Conservation (phyloP, 2,113 vertebrate species). For the Lasiurus borealis region DNA sequence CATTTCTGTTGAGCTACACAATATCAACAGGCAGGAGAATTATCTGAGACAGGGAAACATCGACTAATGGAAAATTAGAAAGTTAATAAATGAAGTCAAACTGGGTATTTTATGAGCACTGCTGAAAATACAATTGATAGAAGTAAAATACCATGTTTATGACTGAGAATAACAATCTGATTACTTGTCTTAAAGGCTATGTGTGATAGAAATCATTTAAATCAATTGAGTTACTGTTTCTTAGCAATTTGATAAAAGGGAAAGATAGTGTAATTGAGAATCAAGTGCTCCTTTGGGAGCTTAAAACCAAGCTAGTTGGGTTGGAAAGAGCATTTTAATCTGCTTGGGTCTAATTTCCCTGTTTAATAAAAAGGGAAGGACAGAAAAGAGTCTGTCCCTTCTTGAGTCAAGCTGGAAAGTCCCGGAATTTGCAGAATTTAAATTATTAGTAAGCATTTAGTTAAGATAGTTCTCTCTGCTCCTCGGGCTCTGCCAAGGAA, state of each 20-base stretch:
- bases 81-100: constrained; percentile 84
- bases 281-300: constrained; percentile 86
- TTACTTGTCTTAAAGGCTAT: constrained; percentile 77
- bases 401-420: constrained; percentile 6
- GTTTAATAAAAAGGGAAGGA: background rate
- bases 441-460: background rate
- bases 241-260: constrained; percentile 88
- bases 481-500: background rate
- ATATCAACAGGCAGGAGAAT: constrained; percentile 71
- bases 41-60: constrained; percentile 76
- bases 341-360: constrained; percentile 48
- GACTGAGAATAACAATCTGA: constrained; percentile 81
- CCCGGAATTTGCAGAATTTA: constrained; percentile 59
- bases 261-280: constrained; percentile 88
- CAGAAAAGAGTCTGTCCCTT: background rate
- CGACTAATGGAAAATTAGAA: constrained; percentile 77
- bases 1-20: constrained; percentile 45
- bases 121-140: constrained; percentile 78
- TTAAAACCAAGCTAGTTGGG: constrained; percentile 84
- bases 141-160: constrained; percentile 75
- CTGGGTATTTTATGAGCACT: constrained; percentile 80
- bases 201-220: constrained; percentile 85
- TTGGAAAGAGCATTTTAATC: constrained; percentile 86
- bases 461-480: background rate
- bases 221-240: constrained; percentile 89